phyloP scores from a whole-genome alignment of 2,113 vertebrate species.

The Columbina picui region DNA sequence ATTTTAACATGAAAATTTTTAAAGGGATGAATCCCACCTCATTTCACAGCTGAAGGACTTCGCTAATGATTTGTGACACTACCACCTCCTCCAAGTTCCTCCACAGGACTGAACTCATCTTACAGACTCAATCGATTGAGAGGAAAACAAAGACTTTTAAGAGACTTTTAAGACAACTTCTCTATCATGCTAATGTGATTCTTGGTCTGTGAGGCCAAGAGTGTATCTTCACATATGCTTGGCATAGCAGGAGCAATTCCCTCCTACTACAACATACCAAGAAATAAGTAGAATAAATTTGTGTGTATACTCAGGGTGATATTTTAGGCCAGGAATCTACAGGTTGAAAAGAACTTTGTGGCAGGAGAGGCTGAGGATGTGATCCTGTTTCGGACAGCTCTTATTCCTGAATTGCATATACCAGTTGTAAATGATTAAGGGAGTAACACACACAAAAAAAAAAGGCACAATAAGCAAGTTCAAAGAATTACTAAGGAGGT shows the following conservation, averaged over 20 bases:
- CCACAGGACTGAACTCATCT: background rate
- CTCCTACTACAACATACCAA: background rate
- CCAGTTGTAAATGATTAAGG: constrained; percentile 25
- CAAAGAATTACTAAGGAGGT: constrained; percentile 29
- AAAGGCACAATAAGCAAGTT: constrained; percentile 37
- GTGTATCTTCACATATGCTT: background rate
- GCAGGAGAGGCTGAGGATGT: background rate
- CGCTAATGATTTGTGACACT: background rate
- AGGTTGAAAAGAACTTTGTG: background rate
- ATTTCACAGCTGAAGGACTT: background rate
- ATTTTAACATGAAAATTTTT: background rate
- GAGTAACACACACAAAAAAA: background rate
- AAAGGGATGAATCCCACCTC: background rate
- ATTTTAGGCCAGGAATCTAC: background rate
- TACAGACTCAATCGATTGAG: fast-evolving
- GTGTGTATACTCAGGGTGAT: background rate
- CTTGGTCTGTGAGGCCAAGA: background rate
- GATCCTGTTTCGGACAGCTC: background rate
- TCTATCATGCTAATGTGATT: background rate
- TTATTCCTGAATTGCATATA: background rate
- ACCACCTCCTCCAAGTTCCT: background rate
- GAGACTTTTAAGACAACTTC: background rate
- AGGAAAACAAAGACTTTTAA: background rate
- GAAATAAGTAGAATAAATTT: background rate
- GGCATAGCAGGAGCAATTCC: background rate